Evolutionary conservation across 2,797 vertebrate genomes (phyloP).

Genomic region (Sebastolobus altivelis): DNA sequence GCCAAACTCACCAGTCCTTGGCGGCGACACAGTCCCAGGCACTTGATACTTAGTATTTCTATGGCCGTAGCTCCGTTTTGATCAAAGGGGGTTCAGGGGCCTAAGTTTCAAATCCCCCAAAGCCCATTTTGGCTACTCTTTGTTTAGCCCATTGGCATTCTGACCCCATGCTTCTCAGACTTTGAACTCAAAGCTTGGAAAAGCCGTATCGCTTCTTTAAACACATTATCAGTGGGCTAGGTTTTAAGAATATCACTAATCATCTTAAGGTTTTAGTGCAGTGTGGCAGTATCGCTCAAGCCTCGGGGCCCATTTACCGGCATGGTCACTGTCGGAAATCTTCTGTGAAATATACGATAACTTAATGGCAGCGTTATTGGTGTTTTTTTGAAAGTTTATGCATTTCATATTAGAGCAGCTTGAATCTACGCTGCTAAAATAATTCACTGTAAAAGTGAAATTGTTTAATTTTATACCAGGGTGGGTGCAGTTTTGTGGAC

Average conservation of each 20-base stretch:
- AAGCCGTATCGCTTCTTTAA: slow-evolving; percentile 90
- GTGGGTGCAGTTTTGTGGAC: slow-evolving; percentile 3
- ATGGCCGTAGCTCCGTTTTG: slow-evolving; percentile 80
- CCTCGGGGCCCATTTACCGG: slow-evolving; percentile 76
- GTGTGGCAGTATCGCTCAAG: slow-evolving; percentile 78
- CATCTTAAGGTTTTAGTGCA: slow-evolving; percentile 88
- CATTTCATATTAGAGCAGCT: slow-evolving; percentile 13
- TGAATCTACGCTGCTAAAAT: background rate
- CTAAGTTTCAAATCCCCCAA: slow-evolving; percentile 86
- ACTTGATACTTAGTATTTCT: slow-evolving; percentile 82
- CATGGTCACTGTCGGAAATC: slow-evolving; percentile 61
- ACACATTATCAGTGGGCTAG: slow-evolving; percentile 88
- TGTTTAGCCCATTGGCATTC: slow-evolving; percentile 89
- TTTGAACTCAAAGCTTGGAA: slow-evolving; percentile 89
- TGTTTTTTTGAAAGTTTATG: slow-evolving; percentile 21
- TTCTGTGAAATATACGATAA: slow-evolving; percentile 48
- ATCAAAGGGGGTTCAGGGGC: slow-evolving; percentile 86
- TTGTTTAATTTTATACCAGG: background rate
- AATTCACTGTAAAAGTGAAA: background rate
- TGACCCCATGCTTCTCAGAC: slow-evolving; percentile 88
- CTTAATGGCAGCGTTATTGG: slow-evolving; percentile 28
- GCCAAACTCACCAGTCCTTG: slow-evolving; percentile 56
- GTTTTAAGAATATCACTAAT: slow-evolving; percentile 89
- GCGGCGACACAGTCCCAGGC: slow-evolving; percentile 61
- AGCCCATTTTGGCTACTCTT: slow-evolving; percentile 88